Evolutionary conservation across 2,888 invertebrate genomes (phyloP), one percentile per base, ranked within the genome.

Genomic region (Leptinotarsa haldemani): DNA sequence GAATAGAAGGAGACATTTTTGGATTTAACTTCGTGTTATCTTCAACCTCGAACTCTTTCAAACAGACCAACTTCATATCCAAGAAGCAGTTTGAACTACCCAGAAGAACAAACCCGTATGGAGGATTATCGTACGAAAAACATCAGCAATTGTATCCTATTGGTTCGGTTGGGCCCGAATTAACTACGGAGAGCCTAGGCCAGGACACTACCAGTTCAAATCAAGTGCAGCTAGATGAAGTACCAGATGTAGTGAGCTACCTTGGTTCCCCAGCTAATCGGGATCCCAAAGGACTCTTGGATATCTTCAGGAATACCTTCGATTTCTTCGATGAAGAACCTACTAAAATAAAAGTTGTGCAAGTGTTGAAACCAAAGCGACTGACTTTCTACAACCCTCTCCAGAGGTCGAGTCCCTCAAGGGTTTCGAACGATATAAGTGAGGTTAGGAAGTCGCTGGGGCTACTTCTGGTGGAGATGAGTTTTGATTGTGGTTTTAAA

Each of bases 1-100:
- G 93, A 12, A 89, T 93, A 75, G 92, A 93, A 85, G 93, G 93
- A 4, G 91, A 92, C 84, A 88, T 93, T 77, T 91, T 91, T 82
- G 93, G 93, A 13, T 92, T 91, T 79, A 92, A 92, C 81, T 89
- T 93, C 85, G 88, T 93, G 50, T 83, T 92, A 58, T 85, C 88
- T 1, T 90, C 93, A 13, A 90, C 91, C 48, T 67, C 65, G 1
- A 40, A 61, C 2, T 25, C 56, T 16, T 40, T 25, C 2, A 70
- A 70, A 64, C 65, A 48, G 9, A 16, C 30, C 18, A 68, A 65
- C n/a, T 69, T 47, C 22, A 56, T 68, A 13, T 40, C 56, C 2
- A 71, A 58, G 16, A 72, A 71, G 22, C 70, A 68, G n/a, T 69
- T 56, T n/a, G 65, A 75, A 50, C 25, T 22, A 46, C 48, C 67